phyloP scores from a whole-genome alignment of 2,113 vertebrate species.

The Oncorhynchus clarkii region DNA sequence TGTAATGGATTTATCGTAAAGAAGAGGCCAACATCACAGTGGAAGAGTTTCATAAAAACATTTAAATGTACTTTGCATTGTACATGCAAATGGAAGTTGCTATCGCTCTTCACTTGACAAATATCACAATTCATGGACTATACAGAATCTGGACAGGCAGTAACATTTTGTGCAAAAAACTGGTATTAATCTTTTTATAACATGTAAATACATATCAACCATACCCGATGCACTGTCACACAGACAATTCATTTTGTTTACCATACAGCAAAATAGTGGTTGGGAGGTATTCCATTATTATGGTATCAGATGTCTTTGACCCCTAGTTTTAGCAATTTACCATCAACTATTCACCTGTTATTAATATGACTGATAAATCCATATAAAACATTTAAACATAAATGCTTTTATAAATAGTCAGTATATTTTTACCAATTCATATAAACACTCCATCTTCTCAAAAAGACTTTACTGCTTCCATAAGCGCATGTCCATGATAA shows the following conservation, averaged over 20 bases:
- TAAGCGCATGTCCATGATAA: constrained; percentile 30
- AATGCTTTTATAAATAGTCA: constrained; percentile 19
- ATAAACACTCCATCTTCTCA: constrained; percentile 39
- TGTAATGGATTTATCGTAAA: not conserved
- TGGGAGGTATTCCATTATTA: too few relatives aligned
- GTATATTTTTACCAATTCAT: constrained; percentile 12
- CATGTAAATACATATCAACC: not conserved
- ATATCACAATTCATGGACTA: not conserved
- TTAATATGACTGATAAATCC: constrained; percentile 8
- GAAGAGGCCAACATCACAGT: not conserved
- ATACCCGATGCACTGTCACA: not conserved
- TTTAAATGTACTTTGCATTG: constrained; percentile 24
- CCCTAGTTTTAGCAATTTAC: not conserved
- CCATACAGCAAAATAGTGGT: too few relatives aligned
- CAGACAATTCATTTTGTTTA: too few relatives aligned
- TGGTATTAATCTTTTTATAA: not conserved
- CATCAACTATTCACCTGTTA: constrained; percentile 6
- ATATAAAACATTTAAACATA: too few relatives aligned
- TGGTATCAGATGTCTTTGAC: too few relatives aligned
- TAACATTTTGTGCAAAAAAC: constrained; percentile 19
- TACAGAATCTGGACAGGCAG: not conserved
- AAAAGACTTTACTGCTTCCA: constrained; percentile 41
- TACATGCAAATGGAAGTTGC: constrained; percentile 31
- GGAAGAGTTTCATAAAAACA: constrained; percentile 6
- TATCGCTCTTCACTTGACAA: constrained; percentile 16